phyloP scores from a whole-genome alignment of 2,113 vertebrate species.

The Ahaetulla prasina region DNA sequence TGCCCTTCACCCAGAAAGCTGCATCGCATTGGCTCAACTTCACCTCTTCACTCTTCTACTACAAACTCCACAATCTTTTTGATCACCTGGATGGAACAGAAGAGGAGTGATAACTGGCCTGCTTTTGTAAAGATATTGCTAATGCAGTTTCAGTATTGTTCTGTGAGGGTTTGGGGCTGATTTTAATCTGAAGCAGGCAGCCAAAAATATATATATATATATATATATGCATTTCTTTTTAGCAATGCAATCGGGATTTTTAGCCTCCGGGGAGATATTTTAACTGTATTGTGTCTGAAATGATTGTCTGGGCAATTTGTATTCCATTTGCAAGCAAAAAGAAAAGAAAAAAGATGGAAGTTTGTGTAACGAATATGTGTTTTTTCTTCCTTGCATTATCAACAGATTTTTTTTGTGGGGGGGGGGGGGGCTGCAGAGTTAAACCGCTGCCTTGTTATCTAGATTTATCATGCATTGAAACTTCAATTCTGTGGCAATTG shows the following conservation, averaged over 20 bases:
- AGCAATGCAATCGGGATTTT: not conserved
- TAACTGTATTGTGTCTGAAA: not conserved
- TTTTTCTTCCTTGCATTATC: not conserved
- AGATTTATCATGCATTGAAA: conserved; percentile 40
- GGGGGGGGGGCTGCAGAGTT: conserved; percentile 37
- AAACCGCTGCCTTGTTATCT: conserved; percentile 40
- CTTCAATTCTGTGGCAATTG: conserved; percentile 48
- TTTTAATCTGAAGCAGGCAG: not conserved
- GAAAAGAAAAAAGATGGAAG: conserved; percentile 25
- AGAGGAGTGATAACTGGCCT: too few relatives aligned
- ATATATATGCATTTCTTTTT: not conserved
- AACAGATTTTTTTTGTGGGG: not conserved
- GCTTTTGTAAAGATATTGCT: not conserved
- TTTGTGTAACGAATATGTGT: conserved; percentile 37
- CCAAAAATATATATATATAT: too few relatives aligned
- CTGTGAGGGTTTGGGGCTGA: not conserved
- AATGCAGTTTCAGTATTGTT: not conserved
- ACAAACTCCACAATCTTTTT: not conserved
- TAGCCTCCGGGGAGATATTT: not conserved
- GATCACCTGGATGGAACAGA: not conserved
- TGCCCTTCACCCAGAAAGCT: not conserved
- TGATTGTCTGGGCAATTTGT: not conserved
- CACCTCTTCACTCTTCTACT: not conserved
- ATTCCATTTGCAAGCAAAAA: conserved; percentile 38
- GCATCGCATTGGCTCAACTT: not conserved